Conservation (phyloP, 1,140 invertebrate species). For the Anastrepha ludens region DNA sequence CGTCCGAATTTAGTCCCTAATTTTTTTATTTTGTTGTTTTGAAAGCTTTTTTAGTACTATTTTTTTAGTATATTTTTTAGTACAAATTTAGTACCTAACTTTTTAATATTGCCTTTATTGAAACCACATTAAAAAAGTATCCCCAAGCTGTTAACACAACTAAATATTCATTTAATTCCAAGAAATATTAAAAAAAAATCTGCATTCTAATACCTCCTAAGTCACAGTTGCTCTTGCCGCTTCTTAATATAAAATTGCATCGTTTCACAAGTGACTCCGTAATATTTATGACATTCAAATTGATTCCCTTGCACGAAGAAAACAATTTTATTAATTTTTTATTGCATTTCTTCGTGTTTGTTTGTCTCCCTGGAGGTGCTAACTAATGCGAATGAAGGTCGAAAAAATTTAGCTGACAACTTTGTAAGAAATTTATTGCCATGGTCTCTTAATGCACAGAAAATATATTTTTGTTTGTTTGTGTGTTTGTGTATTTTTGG, state of each 20-base stretch:
- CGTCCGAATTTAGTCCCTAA: too few species aligned
- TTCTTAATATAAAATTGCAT: background rate
- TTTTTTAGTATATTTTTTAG: background rate
- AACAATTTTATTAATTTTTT: slow-evolving; percentile 36
- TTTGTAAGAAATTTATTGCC: slow-evolving; percentile 16
- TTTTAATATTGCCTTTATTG: too few species aligned
- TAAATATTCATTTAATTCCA: too few species aligned
- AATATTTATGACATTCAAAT: slow-evolving; percentile 24
- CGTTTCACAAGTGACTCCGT: background rate
- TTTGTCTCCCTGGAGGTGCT: background rate
- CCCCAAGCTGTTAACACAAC: too few species aligned
- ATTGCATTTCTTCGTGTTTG: slow-evolving; percentile 25
- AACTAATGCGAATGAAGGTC: slow-evolving; percentile 9
- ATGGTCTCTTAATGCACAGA: background rate
- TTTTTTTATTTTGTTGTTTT: too few species aligned
- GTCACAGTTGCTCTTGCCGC: too few species aligned
- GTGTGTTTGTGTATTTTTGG: slow-evolving; percentile 1
- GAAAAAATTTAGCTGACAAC: slow-evolving; percentile 14
- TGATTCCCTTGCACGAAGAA: background rate
- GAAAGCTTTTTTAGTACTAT: background rate
- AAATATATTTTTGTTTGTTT: slow-evolving; percentile 1
- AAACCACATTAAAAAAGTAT: too few species aligned
- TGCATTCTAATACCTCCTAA: too few species aligned
- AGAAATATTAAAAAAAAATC: too few species aligned
- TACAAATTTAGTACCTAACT: too few species aligned